These are phyloP conservation scores for Carassius gibelio DNA, from an alignment of 2,113 vertebrate genomes.

Conservation along the genomic window DNA sequence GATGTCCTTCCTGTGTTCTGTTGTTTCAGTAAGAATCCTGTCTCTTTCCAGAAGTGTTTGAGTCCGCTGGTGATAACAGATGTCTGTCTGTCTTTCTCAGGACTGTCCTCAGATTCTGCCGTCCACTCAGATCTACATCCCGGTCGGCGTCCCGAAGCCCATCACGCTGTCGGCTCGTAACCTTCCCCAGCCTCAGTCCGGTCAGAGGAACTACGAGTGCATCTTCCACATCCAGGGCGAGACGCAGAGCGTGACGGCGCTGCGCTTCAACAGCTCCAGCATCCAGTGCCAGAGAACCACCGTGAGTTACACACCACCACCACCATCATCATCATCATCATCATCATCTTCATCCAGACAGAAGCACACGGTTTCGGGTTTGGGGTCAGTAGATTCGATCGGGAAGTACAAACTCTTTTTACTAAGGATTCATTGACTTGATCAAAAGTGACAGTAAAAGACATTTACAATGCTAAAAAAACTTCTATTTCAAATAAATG, in stretches of 20 bases:
- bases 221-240: slow-evolving; percentile 93
- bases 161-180: slow-evolving; percentile 95
- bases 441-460: neutral
- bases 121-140: slow-evolving; percentile 96
- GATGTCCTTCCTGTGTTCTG: neutral
- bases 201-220: slow-evolving; percentile 96
- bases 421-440: neutral
- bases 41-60: neutral
- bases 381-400: neutral
- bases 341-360: neutral
- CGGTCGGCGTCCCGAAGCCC: slow-evolving; percentile 92
- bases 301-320: slow-evolving; percentile 76
- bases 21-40: neutral
- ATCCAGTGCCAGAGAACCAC: slow-evolving; percentile 98
- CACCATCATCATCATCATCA: neutral
- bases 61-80: neutral
- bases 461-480: too few species aligned
- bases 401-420: neutral
- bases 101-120: slow-evolving; percentile 98
- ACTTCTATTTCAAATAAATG: too few species aligned
- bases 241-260: slow-evolving; percentile 85
- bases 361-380: neutral
- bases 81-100: slow-evolving; percentile 60
- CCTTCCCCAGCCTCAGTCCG: slow-evolving; percentile 95
- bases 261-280: slow-evolving; percentile 98